Base-by-base conservation (phyloP, 2,888 invertebrate genomes). In the Standfussiana lucernea region DNA sequence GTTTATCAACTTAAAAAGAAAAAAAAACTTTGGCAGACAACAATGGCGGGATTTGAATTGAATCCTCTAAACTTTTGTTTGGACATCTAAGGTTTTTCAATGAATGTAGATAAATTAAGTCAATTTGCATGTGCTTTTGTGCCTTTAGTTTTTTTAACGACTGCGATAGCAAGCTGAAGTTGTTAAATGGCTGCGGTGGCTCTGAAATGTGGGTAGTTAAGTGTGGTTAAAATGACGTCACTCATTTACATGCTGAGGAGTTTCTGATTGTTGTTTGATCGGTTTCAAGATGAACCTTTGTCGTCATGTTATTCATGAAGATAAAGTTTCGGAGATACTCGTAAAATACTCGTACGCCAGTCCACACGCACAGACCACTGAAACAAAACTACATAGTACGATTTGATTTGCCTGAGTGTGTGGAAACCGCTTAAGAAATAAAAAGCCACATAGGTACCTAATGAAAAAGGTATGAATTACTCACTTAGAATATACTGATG, bases 21-120 rank as follows among this genome's bases (percentile, higher is more conserved):
- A 94, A 90, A 89, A 72, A 79, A 91, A 88, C 86, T 87, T 89
- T 88, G 91, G 92, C 95, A 96, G 96, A 96, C 96, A 96, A 96
- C 96, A 96, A 96, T 96, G 93, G 91, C 90, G 89, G 86, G 91
- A 94, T 95, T 95, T 95, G 95, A 95, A 96, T 96, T 94, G 94
- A 95, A 95, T 95, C 91, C 88, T 92, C 91, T 91, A 91, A 92
- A 91, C 90, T 93, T 92, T 91, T 90, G 89, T 89, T 90, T 89
- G 89, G 90, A 91, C 91, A 90, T 93, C 93, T 93, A 93, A 90
- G 92, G 89, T 92, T 93, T 91, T 92, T 90, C 88, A 89, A 89
- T 89, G 91, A 89, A 84, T 74, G 87, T 89, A 89, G 82, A 89
- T 87, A 89, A 87, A 90, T 89, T 87, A 90, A 90, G 85, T 88